phyloP scores from a whole-genome alignment of 2,888 invertebrate genomes.

The Drosophila monieri region DNA sequence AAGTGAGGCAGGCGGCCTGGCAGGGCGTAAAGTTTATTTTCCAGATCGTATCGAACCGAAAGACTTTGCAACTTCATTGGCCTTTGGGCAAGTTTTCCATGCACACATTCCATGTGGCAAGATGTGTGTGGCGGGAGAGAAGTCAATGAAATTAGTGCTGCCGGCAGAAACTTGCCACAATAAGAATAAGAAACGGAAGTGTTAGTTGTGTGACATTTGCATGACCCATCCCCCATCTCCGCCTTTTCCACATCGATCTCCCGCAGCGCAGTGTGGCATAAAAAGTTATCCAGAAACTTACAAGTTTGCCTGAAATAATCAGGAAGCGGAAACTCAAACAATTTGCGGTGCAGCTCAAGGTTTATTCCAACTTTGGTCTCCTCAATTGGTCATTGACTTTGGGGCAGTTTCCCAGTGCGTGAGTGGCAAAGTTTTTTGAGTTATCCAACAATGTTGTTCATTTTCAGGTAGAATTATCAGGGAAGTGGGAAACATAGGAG shows the following conservation, averaged over 20 bases:
- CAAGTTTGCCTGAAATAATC: slow-evolving; percentile 61
- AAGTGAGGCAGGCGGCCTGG: slow-evolving; percentile 48
- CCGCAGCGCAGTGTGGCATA: slow-evolving; percentile 42
- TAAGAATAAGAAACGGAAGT: slow-evolving; percentile 34
- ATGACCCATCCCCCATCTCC: slow-evolving; percentile 26
- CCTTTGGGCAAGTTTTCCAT: slow-evolving; percentile 22
- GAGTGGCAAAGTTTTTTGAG: slow-evolving; percentile 22
- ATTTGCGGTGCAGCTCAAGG: slow-evolving; percentile 51
- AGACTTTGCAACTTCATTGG: slow-evolving; percentile 29
- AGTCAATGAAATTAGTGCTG: slow-evolving; percentile 73
- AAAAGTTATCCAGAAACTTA: slow-evolving; percentile 59
- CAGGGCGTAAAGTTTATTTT: slow-evolving; percentile 51
- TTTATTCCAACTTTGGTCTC: slow-evolving; percentile 40
- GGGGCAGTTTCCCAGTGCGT: slow-evolving; percentile 28
- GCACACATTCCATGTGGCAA: slow-evolving; percentile 1
- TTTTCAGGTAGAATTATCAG: slow-evolving; percentile 19
- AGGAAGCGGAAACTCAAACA: slow-evolving; percentile 61
- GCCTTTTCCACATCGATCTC: background rate
- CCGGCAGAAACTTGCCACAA: slow-evolving; percentile 38
- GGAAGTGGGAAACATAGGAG: background rate
- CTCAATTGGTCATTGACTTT: slow-evolving; percentile 30
- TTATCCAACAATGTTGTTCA: slow-evolving; percentile 4
- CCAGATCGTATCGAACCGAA: slow-evolving; percentile 39
- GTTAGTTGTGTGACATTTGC: slow-evolving; percentile 68
- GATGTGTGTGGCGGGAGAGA: slow-evolving; percentile 34